Evolutionary conservation across 1,140 invertebrate species (phyloP).

Genomic region (Ceratitis capitata): DNA sequence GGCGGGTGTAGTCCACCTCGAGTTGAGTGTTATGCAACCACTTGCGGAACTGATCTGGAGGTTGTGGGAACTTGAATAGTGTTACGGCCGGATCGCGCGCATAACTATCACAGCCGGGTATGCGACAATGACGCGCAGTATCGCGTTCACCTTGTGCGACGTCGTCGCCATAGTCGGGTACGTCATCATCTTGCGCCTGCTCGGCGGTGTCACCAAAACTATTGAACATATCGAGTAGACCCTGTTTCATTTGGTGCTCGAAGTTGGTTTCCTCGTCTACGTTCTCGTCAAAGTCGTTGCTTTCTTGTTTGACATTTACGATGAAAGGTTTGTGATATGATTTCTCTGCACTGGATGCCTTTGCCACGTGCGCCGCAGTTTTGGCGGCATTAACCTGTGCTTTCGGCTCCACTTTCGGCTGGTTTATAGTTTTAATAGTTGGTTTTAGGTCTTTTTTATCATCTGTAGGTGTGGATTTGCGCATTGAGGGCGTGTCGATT

Average conservation of each 20-base stretch:
- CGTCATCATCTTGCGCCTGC: not conserved
- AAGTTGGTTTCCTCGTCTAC: not conserved
- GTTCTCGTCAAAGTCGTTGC: not conserved
- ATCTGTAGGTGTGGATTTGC: not conserved
- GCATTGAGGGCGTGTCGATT: not conserved
- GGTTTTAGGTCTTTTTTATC: not conserved
- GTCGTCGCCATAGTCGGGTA: not conserved
- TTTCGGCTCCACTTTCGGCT: not conserved
- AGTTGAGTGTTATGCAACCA: slow-evolving; percentile 59
- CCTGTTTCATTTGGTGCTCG: slow-evolving; percentile 21
- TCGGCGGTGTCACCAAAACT: not conserved
- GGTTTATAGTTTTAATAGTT: not conserved
- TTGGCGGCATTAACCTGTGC: not conserved
- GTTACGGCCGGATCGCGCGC: slow-evolving; percentile 43
- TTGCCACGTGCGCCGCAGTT: not conserved
- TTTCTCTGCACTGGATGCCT: not conserved
- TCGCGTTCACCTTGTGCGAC: not conserved
- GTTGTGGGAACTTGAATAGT: slow-evolving; percentile 55
- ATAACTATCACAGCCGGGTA: slow-evolving; percentile 48
- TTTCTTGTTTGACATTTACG: not conserved
- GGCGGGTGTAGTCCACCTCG: slow-evolving; percentile 47
- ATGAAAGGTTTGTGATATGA: slow-evolving; percentile 3
- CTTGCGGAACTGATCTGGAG: slow-evolving; percentile 48
- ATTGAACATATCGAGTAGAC: slow-evolving; percentile 8
- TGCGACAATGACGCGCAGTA: slow-evolving; percentile 47